Evolutionary conservation across 2,888 invertebrate species (phyloP).

Genomic region (Dolichopus griseipennis): DNA sequence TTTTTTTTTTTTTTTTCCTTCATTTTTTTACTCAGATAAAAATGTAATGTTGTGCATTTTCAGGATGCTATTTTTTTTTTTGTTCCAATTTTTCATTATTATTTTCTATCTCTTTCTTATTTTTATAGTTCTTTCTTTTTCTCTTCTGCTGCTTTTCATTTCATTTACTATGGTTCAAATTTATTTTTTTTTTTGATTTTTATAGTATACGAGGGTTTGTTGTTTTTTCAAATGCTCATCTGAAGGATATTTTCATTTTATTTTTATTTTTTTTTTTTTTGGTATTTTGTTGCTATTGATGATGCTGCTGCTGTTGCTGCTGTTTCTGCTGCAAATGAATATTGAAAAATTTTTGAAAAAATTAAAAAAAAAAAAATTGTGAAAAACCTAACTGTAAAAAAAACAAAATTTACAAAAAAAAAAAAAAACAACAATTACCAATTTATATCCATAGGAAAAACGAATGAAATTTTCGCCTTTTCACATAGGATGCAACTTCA

Average conservation of each 20-base stretch:
- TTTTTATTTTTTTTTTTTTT: too few species aligned
- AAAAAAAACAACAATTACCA: not conserved
- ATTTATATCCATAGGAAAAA: not conserved
- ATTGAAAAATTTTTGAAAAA: not conserved
- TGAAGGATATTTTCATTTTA: not conserved
- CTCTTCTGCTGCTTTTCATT: too few species aligned
- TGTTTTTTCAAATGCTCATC: not conserved
- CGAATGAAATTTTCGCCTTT: slow-evolving; percentile 8
- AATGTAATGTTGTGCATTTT: not conserved
- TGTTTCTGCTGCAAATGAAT: not conserved
- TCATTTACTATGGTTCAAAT: too few species aligned
- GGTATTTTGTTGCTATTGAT: too few species aligned
- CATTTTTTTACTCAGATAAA: too few species aligned
- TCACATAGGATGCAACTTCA: slow-evolving; percentile 8
- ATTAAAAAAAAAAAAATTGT: not conserved
- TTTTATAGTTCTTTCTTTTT: not conserved
- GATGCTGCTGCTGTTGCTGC: too few species aligned
- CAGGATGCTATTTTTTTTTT: slow-evolving; percentile 6
- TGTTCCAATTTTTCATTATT: not conserved
- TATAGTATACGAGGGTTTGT: too few species aligned
- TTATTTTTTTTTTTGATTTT: too few species aligned
- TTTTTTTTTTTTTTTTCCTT: too few species aligned
- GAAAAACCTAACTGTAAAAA: not conserved
- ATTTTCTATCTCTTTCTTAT: not conserved
- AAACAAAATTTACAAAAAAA: not conserved